Conservation (phyloP, 2,113 vertebrate genomes). For the Propithecus coquereli region DNA sequence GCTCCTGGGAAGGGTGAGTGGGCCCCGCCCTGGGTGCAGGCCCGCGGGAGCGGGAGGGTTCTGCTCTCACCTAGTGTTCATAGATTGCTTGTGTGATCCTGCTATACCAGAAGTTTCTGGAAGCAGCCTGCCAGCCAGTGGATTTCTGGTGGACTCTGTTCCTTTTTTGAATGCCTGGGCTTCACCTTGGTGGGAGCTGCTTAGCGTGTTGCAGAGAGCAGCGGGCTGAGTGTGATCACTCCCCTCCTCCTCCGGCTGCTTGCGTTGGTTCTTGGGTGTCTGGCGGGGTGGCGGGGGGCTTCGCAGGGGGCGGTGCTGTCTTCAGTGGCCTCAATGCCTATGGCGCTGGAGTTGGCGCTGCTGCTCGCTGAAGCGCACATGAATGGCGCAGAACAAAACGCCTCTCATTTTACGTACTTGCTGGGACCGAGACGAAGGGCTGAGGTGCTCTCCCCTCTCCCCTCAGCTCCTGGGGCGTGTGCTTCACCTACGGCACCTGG, state of each 20-base stretch:
- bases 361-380: no score
- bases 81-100: background rate
- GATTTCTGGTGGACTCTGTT: background rate
- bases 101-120: background rate
- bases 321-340: no score
- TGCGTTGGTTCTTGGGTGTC: background rate
- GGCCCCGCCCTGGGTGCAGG: background rate
- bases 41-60: background rate
- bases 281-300: no score
- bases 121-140: background rate
- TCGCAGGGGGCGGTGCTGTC: background rate
- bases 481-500: constrained; percentile 96
- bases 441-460: background rate
- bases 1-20: constrained; percentile 97
- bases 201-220: background rate
- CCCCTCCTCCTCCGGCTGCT: rapidly evolving
- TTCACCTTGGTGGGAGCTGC: no score
- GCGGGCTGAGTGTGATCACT: background rate
- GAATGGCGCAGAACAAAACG: no score
- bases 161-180: background rate
- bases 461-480: constrained; percentile 94
- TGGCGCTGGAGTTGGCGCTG: no score
- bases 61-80: background rate
- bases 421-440: no score
- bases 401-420: background rate